These are phyloP conservation scores for Trematomus bernacchii DNA, from an alignment of 2,797 vertebrate genomes.

Conservation along the genomic window DNA sequence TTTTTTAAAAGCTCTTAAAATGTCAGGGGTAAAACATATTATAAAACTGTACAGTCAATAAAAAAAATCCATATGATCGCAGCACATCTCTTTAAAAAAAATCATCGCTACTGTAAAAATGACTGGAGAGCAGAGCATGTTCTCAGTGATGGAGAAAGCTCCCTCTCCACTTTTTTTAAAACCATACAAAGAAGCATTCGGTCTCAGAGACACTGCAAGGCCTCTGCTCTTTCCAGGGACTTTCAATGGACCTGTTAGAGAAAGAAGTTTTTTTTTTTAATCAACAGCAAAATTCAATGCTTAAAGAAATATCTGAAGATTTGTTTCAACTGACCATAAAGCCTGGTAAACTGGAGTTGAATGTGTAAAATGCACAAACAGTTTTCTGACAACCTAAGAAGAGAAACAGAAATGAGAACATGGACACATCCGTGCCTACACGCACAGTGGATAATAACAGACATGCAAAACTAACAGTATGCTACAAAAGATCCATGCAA, in stretches of 20 bases:
- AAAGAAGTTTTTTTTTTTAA: neutral
- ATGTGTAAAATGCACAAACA: conserved; percentile 48
- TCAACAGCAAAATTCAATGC: neutral
- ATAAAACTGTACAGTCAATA: neutral
- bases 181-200: neutral
- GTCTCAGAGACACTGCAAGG: conserved; percentile 32
- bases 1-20: neutral
- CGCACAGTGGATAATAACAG: conserved; percentile 37
- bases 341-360: conserved; percentile 4
- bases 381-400: conserved; percentile 68
- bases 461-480: conserved; percentile 71
- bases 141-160: neutral
- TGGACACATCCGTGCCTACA: conserved; percentile 24
- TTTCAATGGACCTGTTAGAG: conserved; percentile 52
- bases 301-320: accelerated
- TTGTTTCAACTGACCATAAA: conserved; percentile 59
- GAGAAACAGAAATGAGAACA: conserved; percentile 72
- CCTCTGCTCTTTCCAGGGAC: conserved; percentile 49
- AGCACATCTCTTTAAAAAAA: neutral
- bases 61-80: conserved; percentile 4
- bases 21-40: conserved; percentile 25
- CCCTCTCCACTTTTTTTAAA: neutral
- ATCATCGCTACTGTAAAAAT: neutral
- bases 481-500: conserved; percentile 78
- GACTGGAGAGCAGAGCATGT: neutral